These are phyloP conservation scores for Dendrocincla tyrannina DNA, from an alignment of 2,797 vertebrate species.

Conservation along the genomic window DNA sequence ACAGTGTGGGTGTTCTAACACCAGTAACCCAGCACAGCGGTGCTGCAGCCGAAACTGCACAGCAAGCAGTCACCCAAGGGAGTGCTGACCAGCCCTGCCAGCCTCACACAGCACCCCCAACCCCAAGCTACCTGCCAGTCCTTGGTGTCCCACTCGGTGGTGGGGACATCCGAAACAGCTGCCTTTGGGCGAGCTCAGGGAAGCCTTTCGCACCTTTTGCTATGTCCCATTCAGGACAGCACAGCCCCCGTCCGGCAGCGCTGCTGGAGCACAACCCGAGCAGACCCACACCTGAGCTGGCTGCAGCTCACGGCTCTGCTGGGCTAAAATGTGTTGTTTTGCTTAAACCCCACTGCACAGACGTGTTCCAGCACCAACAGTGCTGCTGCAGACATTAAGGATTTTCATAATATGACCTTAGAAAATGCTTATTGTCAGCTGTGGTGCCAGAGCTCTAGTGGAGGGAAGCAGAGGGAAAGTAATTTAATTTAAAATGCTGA, in stretches of 20 bases:
- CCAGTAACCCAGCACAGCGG: neutral
- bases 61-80: neutral
- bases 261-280: neutral
- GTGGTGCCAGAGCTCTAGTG: neutral
- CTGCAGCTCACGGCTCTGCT: neutral
- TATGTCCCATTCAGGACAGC: neutral
- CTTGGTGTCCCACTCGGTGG: too few relatives aligned
- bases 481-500: neutral
- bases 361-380: neutral
- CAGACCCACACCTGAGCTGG: rapidly evolving
- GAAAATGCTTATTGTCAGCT: neutral
- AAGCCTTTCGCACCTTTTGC: neutral
- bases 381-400: neutral
- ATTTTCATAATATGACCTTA: neutral
- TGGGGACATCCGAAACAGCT: neutral
- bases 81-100: neutral
- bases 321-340: neutral
- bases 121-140: rapidly evolving
- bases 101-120: rapidly evolving
- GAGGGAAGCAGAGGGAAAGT: neutral
- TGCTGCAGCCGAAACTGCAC: neutral
- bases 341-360: neutral
- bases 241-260: rapidly evolving
- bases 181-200: neutral
- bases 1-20: neutral